Conservation (phyloP, 1,140 invertebrate species). For the Euglossa dilemma region DNA sequence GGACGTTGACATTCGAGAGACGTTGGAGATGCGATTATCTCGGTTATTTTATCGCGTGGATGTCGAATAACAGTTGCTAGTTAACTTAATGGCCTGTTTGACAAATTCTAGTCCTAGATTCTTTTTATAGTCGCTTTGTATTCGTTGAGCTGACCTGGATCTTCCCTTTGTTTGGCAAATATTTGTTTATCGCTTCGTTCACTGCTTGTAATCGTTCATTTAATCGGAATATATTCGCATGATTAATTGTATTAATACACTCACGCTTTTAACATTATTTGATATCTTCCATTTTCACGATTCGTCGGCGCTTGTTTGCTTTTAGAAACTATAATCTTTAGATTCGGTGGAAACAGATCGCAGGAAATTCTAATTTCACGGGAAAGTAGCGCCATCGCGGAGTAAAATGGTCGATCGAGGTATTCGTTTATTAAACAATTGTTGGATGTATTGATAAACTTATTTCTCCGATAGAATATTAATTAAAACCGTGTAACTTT, state of each 20-base stretch:
- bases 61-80: not conserved
- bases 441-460: too few species aligned
- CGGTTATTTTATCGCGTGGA: not conserved
- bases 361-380: too few species aligned
- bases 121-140: slow-evolving; percentile 3
- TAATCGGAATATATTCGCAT: not conserved
- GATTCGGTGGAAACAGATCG: too few species aligned
- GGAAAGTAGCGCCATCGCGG: too few species aligned
- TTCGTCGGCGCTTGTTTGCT: too few species aligned
- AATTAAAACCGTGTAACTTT: too few species aligned
- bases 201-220: not conserved
- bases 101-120: not conserved
- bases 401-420: too few species aligned
- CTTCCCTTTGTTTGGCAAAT: not conserved
- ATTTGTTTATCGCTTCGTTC: not conserved
- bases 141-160: not conserved
- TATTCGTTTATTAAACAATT: too few species aligned
- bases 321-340: too few species aligned
- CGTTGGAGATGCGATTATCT: not conserved
- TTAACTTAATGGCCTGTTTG: not conserved
- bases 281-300: too few species aligned
- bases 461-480: too few species aligned
- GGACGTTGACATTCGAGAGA: slow-evolving; percentile 1
- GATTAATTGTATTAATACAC: not conserved
- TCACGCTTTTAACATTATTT: too few species aligned